Percentiles rank a stretch among this genome's conserved stretches.
These are phyloP conservation scores for Elgaria multicarinata DNA, from an alignment of 2,113 vertebrate genomes.

Conservation along the genomic window DNA sequence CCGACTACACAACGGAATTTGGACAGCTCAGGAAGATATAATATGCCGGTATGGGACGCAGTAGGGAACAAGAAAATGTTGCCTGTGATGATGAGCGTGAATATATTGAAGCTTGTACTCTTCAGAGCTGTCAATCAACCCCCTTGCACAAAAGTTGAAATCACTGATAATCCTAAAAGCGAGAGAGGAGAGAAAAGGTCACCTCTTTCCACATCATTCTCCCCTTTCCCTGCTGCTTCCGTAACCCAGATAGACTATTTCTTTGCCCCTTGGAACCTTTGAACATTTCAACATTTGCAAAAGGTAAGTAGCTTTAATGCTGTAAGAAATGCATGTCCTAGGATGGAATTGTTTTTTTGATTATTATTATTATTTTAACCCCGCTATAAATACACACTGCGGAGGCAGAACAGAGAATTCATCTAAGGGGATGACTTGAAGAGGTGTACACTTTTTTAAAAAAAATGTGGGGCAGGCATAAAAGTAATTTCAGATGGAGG, in stretches of 20 bases:
- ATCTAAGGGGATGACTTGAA: conserved; percentile 5
- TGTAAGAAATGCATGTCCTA: neutral
- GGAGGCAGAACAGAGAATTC: neutral
- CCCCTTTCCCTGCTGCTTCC: fast-evolving
- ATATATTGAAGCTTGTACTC: neutral
- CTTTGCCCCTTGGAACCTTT: neutral
- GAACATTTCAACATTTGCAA: neutral
- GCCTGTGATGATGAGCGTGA: neutral
- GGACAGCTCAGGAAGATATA: neutral
- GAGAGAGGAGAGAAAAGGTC: neutral
- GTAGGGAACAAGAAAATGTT: neutral
- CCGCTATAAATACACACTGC: neutral
- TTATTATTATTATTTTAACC: too few species aligned
- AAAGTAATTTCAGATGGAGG: neutral
- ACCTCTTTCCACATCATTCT: neutral
- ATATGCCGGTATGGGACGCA: neutral
- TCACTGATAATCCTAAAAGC: neutral
- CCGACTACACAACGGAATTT: neutral
- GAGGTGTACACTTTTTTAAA: neutral
- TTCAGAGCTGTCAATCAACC: neutral
- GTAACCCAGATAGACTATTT: neutral
- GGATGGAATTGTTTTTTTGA: too few species aligned
- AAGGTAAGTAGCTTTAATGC: neutral
- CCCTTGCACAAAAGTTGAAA: neutral
- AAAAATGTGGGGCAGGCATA: neutral